Conservation (phyloP, 35 echinoderm and acorn worm genomes). For the Diadema setosum region DNA sequence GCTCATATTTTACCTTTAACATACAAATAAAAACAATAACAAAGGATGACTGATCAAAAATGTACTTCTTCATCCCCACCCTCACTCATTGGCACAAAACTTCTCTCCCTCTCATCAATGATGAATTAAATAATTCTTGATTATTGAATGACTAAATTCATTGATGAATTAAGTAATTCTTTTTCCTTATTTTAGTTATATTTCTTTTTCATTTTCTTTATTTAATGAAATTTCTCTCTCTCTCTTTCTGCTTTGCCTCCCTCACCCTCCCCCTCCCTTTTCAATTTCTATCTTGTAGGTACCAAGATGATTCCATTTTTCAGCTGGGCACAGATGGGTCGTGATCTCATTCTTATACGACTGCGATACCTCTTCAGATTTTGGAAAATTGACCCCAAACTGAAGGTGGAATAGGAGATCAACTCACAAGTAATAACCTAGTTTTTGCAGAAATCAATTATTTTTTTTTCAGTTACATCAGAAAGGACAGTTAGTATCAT, state of each 20-base stretch:
- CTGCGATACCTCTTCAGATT: conserved; percentile 81
- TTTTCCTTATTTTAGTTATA: background rate
- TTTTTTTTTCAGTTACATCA: no score
- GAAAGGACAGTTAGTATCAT: no score
- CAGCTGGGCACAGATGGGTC: conserved; percentile 98
- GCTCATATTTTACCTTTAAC: no score
- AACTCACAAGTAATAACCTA: no score
- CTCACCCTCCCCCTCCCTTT: background rate
- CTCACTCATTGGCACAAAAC: no score
- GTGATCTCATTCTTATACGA: conserved; percentile 84
- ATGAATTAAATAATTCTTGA: background rate
- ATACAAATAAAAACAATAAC: no score
- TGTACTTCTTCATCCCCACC: no score
- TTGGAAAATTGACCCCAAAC: conserved; percentile 74
- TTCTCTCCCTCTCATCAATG: background rate
- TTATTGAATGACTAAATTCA: no score
- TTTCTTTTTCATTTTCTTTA: background rate
- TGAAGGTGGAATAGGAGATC: conserved; percentile 30
- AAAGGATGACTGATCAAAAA: no score
- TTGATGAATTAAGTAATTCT: no score
- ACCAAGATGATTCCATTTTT: conserved; percentile 92
- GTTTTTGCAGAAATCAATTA: no score
- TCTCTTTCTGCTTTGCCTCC: background rate
- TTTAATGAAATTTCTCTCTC: background rate
- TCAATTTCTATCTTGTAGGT: conserved; percentile 32